A percentile compares a stretch with the other conserved stretches of the same genome.
Evolutionary conservation across 1,140 invertebrate species (phyloP).

Genomic region (Drosophila elegans): DNA sequence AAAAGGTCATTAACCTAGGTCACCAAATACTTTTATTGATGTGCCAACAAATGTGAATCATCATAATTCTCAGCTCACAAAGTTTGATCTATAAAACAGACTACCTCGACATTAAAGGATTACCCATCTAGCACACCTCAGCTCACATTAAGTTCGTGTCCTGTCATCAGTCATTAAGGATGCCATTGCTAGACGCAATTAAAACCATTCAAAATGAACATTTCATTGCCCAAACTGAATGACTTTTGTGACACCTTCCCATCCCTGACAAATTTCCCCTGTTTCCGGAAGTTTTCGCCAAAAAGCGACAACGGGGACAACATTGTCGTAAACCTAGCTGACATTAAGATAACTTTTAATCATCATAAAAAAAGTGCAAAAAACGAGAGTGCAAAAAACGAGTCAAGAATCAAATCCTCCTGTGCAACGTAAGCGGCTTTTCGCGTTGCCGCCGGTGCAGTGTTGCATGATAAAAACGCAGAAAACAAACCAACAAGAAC

Average conservation of each 20-base stretch:
- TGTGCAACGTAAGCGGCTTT: constrained; percentile 74
- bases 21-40: neutral
- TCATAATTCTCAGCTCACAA: constrained; percentile 11
- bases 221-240: constrained; percentile 71
- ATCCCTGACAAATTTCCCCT: neutral
- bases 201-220: constrained; percentile 75
- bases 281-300: constrained; percentile 24
- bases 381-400: constrained; percentile 29
- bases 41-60: constrained; percentile 5
- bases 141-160: constrained; percentile 42
- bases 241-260: constrained; percentile 35
- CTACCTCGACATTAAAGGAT: constrained; percentile 18
- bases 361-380: constrained; percentile 66
- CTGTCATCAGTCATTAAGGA: constrained; percentile 74
- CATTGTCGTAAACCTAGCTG: constrained; percentile 74
- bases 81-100: constrained; percentile 16
- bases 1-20: neutral
- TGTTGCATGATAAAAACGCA: constrained; percentile 50
- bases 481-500: constrained; percentile 28
- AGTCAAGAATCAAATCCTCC: constrained; percentile 45
- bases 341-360: constrained; percentile 83
- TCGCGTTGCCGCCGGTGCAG: constrained; percentile 62
- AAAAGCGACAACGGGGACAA: constrained; percentile 49
- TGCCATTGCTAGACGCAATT: constrained; percentile 78
- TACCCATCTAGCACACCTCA: constrained; percentile 32